Base-by-base conservation (phyloP, 2,888 invertebrate species). In the Ferdinandea cuprea region DNA sequence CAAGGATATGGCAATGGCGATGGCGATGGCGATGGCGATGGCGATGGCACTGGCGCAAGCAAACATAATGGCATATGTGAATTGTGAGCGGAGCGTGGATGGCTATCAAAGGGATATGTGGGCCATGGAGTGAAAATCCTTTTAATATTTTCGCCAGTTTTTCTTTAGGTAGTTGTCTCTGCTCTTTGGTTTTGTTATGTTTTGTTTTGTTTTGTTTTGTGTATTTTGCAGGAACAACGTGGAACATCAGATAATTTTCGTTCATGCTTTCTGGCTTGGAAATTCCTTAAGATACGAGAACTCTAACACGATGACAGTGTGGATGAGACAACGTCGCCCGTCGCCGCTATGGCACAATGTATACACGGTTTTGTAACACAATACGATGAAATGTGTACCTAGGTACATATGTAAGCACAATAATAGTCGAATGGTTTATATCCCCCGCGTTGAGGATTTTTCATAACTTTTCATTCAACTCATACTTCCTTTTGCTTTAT, bases 41-140 rank as follows among this genome's bases (percentile, higher is more conserved):
- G n/a, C n/a, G n/a, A n/a, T n/a, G n/a, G n/a, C n/a, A 17, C n/a
- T 30, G 42, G 30, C 66, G 42, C 50, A 52, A 48, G 54, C 19
- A 15, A 58, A 35, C 50, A 69, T 63, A 61, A 65, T 56, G 40
- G 65, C 35, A 15, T 63, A 28, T 68, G 40, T 73, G 61, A 37
- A 5, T 5, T 68, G 40, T 73, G 61, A 37, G 25, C 25, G 25
- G n/a, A 48, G 61, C 56, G 59, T n/a, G 59, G 66, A 56, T 63
- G 61, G 68, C 74, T 74, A 74, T 56, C 68, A 74, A 61, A 61
- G 48, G 52, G 73, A 74, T 68, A 79, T 72, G 77, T 69, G 65
- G 72, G 73, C 66, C 78, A 79, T 79, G 68, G 74, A 74, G 68
- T 68, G 74, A 79, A 79, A 79, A 79, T 79, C 74, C 68, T 74